These are phyloP conservation scores for Acanthiza pusilla DNA, from an alignment of 2,797 vertebrate species.

Conservation along the genomic window DNA sequence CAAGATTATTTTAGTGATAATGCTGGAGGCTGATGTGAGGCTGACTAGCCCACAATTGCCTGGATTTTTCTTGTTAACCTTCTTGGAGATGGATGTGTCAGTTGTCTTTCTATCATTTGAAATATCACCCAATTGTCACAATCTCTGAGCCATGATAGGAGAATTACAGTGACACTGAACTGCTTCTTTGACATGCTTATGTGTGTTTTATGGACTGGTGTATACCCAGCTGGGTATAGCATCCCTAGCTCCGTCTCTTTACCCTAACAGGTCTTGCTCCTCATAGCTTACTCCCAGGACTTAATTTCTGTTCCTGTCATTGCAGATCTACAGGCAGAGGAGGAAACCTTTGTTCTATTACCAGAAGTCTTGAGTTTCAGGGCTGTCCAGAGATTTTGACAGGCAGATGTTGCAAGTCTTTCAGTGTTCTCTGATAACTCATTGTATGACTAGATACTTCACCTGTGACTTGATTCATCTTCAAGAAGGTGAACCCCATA, in stretches of 20 bases:
- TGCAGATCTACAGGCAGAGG: neutral
- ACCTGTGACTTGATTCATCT: neutral
- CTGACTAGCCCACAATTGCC: neutral
- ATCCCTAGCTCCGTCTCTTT: neutral
- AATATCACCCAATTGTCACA: neutral
- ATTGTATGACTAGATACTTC: neutral
- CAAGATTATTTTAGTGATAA: neutral
- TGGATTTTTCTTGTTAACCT: neutral
- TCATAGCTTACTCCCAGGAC: neutral
- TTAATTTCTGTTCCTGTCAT: neutral
- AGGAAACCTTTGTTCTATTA: neutral
- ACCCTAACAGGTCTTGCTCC: neutral
- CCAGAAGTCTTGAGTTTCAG: neutral
- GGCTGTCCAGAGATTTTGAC: neutral
- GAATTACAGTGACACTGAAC: neutral
- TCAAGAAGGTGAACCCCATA: neutral
- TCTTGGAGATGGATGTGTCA: neutral
- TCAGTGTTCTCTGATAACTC: neutral
- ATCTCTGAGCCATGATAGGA: neutral
- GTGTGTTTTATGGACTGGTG: neutral
- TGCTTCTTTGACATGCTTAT: neutral
- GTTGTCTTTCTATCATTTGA: neutral
- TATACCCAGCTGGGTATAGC: neutral
- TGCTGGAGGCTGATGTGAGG: neutral
- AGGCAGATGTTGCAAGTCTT: neutral